Percentiles rank a stretch among this genome's conserved stretches.
Conservation (phyloP, 2,888 invertebrate species). For the Melanargia galathea region DNA sequence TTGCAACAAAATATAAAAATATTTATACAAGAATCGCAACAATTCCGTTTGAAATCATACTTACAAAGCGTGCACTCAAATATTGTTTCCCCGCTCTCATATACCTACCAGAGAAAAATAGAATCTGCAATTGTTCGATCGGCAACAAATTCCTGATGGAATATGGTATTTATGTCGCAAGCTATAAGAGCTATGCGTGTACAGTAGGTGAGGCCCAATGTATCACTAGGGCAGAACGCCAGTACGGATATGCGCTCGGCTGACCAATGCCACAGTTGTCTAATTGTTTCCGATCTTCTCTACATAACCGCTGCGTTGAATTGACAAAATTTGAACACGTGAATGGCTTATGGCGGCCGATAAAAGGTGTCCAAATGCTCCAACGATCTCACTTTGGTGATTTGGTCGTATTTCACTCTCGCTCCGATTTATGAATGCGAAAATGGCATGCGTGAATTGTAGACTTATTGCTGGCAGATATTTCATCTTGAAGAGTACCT, state of each 20-base stretch:
- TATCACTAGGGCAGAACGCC: conserved; percentile 66
- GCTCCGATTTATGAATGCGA: conserved; percentile 4
- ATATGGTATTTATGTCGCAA: conserved; percentile 18
- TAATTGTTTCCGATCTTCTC: conserved; percentile 81
- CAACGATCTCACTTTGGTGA: conserved; percentile 27
- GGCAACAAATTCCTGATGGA: not conserved
- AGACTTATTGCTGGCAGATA: not conserved
- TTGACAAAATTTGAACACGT: conserved; percentile 75
- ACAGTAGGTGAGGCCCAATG: conserved; percentile 47
- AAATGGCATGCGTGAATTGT: not conserved
- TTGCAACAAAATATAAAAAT: not conserved
- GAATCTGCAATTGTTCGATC: conserved; percentile 25
- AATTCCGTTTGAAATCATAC: conserved; percentile 14
- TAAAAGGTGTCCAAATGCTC: conserved; percentile 56
- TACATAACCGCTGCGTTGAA: conserved; percentile 71
- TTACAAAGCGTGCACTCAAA: conserved; percentile 28
- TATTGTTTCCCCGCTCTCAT: conserved; percentile 25
- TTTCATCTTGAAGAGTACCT: not conserved
- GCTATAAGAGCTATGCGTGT: conserved; percentile 18
- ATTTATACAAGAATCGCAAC: not conserved
- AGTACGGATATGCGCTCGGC: conserved; percentile 75
- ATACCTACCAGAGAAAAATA: conserved; percentile 30
- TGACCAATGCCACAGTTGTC: conserved; percentile 77
- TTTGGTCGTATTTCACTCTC: conserved; percentile 1
- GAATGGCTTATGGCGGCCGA: conserved; percentile 63